A percentile compares a stretch with the other conserved stretches of the same genome.
These are phyloP conservation scores for Vanacampus margaritifer DNA, from an alignment of 2,113 vertebrate species.

Conservation along the genomic window DNA sequence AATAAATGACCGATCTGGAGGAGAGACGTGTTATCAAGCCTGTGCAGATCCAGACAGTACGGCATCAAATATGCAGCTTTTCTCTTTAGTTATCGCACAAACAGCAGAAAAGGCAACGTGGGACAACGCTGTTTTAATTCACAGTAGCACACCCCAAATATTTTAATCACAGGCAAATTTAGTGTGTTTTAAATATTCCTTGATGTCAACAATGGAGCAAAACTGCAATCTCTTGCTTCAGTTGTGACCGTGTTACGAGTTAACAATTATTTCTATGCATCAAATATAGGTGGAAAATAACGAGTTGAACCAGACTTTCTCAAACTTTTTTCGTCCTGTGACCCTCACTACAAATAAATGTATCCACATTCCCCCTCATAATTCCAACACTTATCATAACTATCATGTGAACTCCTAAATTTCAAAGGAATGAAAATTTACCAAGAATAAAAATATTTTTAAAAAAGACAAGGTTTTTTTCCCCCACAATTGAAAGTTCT, in stretches of 20 bases:
- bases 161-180: not conserved
- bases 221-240: not conserved
- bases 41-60: slow-evolving; percentile 39
- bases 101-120: not conserved
- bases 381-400: too few species aligned
- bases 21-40: slow-evolving; percentile 51
- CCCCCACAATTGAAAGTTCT: too few species aligned
- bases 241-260: not conserved
- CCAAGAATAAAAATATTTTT: too few species aligned
- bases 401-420: too few species aligned
- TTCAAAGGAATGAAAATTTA: too few species aligned
- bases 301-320: not conserved
- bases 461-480: too few species aligned
- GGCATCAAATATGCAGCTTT: slow-evolving; percentile 31
- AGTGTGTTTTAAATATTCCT: not conserved
- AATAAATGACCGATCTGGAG: slow-evolving; percentile 30
- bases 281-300: not conserved
- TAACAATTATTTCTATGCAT: not conserved
- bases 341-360: not conserved
- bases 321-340: not conserved
- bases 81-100: not conserved
- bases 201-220: too few species aligned
- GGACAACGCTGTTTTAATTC: not conserved
- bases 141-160: too few species aligned
- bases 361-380: too few species aligned